A percentile compares a stretch with the other conserved stretches of the same genome.
Conservation (phyloP, 2,797 vertebrate species). For the Falco cherrug region DNA sequence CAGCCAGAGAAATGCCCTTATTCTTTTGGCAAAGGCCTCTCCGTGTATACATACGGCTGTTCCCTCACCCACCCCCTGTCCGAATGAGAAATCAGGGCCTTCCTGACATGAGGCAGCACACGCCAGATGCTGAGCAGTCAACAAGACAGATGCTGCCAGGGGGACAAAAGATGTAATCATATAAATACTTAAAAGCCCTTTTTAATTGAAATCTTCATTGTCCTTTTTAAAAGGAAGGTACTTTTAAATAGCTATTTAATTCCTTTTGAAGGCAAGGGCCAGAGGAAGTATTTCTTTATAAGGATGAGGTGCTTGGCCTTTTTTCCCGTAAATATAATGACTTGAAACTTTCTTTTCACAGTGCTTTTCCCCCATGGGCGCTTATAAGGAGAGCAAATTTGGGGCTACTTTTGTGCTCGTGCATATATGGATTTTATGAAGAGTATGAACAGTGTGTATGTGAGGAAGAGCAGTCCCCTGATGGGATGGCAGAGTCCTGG, state of each 20-base stretch:
- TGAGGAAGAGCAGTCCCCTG: background rate
- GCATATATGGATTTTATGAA: background rate
- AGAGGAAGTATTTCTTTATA: slow-evolving; percentile 28
- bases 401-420: background rate
- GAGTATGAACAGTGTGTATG: fast-evolving
- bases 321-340: background rate
- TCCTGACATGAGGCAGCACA: slow-evolving; percentile 3
- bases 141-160: slow-evolving; percentile 37
- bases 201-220: slow-evolving; percentile 53
- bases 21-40: slow-evolving; percentile 17
- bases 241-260: slow-evolving; percentile 25
- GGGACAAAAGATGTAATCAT: slow-evolving; percentile 57
- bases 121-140: slow-evolving; percentile 28
- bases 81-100: slow-evolving; percentile 58
- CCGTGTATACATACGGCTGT: background rate
- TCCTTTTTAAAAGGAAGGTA: slow-evolving; percentile 3
- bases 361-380: background rate
- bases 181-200: slow-evolving; percentile 53
- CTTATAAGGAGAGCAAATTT: background rate
- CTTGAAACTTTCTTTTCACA: background rate
- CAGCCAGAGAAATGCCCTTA: slow-evolving; percentile 2
- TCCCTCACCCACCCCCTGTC: background rate
- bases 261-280: background rate
- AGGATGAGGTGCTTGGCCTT: background rate
- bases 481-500: background rate